Conservation (phyloP, 1,140 invertebrate species). For the Pseudoatta argentina region DNA sequence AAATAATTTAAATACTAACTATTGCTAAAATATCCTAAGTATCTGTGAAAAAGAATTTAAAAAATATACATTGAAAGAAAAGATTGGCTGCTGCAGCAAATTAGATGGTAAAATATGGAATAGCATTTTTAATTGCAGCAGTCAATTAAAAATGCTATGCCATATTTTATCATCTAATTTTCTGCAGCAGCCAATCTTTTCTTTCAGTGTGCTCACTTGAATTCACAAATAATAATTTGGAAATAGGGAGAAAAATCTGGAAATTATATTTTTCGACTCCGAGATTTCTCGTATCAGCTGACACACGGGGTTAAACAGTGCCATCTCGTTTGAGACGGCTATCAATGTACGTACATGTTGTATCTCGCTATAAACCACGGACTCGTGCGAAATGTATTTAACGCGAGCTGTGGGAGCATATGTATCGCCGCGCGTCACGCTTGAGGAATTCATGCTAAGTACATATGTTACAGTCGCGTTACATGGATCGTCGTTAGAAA, state of each 20-base stretch:
- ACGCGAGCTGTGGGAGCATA: background rate
- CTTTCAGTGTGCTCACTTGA: background rate
- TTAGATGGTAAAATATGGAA: no score
- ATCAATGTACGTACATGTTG: constrained; percentile 5
- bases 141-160: no score
- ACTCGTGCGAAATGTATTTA: constrained; percentile 39
- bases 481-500: constrained; percentile 56
- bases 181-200: no score
- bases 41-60: background rate
- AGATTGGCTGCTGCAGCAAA: no score
- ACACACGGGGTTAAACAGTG: background rate
- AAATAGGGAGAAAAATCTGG: background rate
- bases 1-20: background rate
- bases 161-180: no score
- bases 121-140: no score
- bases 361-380: constrained; percentile 13
- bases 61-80: no score
- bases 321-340: background rate
- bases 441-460: constrained; percentile 62
- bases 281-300: background rate
- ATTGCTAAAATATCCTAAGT: background rate
- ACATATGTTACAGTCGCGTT: constrained; percentile 64
- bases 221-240: background rate
- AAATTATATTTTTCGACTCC: background rate
- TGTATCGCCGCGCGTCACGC: constrained; percentile 61